These are phyloP conservation scores for Dendrolimus kikuchii DNA, from an alignment of 1,140 invertebrate genomes.

Conservation along the genomic window DNA sequence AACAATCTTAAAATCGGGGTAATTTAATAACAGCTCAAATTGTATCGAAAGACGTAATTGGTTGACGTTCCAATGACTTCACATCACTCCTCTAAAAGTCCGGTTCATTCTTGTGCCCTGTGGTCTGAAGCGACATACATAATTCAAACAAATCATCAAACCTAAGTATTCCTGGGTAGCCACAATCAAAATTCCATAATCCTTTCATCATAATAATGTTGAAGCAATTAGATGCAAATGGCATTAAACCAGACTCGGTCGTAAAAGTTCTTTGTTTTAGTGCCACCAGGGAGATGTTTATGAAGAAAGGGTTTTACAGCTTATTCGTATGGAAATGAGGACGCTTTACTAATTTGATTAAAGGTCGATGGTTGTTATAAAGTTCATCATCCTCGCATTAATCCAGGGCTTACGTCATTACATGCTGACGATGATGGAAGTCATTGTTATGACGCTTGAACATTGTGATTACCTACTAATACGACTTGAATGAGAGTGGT, in stretches of 20 bases:
- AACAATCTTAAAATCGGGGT: too few relatives aligned
- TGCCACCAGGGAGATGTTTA: conserved; percentile 22
- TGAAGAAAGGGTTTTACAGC: conserved; percentile 30
- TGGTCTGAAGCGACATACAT: too few relatives aligned
- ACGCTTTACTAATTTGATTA: conserved; percentile 20
- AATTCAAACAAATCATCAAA: too few relatives aligned
- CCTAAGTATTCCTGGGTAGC: background rate
- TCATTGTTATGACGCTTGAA: too few relatives aligned
- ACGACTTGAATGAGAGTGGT: too few relatives aligned
- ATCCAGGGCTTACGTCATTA: background rate
- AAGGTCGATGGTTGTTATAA: background rate
- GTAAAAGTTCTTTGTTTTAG: conserved; percentile 35
- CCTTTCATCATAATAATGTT: conserved; percentile 12
- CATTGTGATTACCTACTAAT: too few relatives aligned
- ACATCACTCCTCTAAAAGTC: too few relatives aligned
- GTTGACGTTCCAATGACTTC: too few relatives aligned
- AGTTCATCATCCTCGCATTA: conserved; percentile 1
- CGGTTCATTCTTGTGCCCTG: too few relatives aligned
- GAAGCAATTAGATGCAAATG: conserved; percentile 16
- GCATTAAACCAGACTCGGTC: conserved; percentile 18
- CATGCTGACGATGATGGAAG: too few relatives aligned
- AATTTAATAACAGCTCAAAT: too few relatives aligned
- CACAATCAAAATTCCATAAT: conserved; percentile 6
- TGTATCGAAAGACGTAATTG: too few relatives aligned
- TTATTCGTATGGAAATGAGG: conserved; percentile 20